Evolutionary conservation across 1,140 invertebrate species (phyloP), one percentile per base, ranked within the genome.

Genomic region (Brachionus manjavacas): DNA sequence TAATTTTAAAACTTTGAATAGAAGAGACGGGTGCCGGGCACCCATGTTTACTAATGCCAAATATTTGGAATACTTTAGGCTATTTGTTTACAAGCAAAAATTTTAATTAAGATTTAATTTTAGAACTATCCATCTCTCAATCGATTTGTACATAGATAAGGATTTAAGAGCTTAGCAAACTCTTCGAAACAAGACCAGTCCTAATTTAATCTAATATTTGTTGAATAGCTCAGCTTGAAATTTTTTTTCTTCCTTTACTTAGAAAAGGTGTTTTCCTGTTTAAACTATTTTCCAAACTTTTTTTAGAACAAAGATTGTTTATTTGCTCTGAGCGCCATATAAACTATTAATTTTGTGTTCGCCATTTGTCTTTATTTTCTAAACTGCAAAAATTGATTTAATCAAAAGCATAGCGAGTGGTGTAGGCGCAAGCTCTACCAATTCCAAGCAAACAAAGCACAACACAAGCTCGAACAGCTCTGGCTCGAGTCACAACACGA

Each of bases 321-420:
- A 41, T 72, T 72, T 68, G 23, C n/a, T n/a, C 31, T 31, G 9
- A 68, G 14, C 25, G 12, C 28, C 14, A 31, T 68, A 60, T 70
- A 70, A 70, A 70, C 25, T 16, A 14, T n/a, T 3, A 46, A 25
- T 72, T 72, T 72, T 46, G 52, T 60, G 52, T 60, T 20, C 52
- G 25, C 16, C 52, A 41, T 41, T 68, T 31, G 66, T 39, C 12
- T 68, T 11, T 68, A 68, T 68, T 68, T n/a, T 43, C 12, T n/a
- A 74, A 74, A 43, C 16, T 43, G 16, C 79, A 81, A 81, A 81
- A 81, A 81, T 81, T 81, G 79, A 81, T 81, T 28, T 81, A 64
- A 64, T 81, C 28, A 81, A 81, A 68, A 81, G 79, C 60, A 60
- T 81, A 43, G 64, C 79, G 0, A 81, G 43, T 52, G 79, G 79